phyloP scores from a whole-genome alignment of 2,113 vertebrate species.

The Ceratotherium simum region DNA sequence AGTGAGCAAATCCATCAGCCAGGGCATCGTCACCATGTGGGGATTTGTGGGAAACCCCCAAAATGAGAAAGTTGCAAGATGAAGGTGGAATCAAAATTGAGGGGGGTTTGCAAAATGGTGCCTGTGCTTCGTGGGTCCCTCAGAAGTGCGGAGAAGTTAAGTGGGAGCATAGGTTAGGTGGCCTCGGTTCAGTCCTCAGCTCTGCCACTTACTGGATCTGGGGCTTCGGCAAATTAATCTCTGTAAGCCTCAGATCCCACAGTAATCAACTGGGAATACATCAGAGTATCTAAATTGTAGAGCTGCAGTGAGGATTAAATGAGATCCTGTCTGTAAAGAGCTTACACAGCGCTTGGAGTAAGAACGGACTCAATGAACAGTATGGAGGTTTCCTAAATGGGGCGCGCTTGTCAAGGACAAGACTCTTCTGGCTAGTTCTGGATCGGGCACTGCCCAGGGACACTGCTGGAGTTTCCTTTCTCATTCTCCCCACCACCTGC shows the following conservation, averaged over 20 bases:
- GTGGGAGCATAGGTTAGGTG: background rate
- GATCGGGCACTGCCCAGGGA: background rate
- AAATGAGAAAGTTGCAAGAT: fast-evolving
- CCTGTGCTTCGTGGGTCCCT: background rate
- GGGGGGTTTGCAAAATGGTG: background rate
- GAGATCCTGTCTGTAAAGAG: background rate
- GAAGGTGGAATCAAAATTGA: background rate
- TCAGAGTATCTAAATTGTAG: background rate
- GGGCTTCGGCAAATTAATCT: background rate
- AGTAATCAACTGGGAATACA: background rate
- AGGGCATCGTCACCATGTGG: fast-evolving
- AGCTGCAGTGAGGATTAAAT: background rate
- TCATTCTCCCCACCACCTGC: background rate
- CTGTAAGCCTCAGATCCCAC: background rate
- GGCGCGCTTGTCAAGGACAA: background rate
- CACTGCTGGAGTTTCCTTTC: too few relatives aligned
- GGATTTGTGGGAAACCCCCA: background rate
- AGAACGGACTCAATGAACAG: fast-evolving
- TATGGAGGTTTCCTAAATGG: background rate
- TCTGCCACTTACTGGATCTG: background rate
- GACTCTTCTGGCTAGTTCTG: background rate
- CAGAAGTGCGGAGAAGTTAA: too few relatives aligned
- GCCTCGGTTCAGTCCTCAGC: background rate
- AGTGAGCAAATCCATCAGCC: fast-evolving
- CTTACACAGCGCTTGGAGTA: background rate